Conservation (phyloP, 2,888 invertebrate genomes). For the Eupithecia insigniata region DNA sequence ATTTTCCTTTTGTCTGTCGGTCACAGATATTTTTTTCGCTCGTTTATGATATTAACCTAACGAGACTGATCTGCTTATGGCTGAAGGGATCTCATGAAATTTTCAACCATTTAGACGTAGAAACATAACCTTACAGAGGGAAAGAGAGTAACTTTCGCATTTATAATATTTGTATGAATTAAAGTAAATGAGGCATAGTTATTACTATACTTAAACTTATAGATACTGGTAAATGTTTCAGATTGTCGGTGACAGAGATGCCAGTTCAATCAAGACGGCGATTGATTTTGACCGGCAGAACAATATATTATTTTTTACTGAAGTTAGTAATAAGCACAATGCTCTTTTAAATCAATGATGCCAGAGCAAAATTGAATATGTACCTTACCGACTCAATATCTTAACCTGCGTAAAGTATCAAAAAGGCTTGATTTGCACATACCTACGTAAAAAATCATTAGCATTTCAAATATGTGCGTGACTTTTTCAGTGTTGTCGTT, state of each 20-base stretch:
- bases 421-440: neutral
- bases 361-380: neutral
- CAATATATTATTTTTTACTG: conserved; percentile 88
- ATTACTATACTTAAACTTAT: neutral
- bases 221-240: conserved; percentile 47
- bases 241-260: conserved; percentile 88
- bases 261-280: conserved; percentile 88
- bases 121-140: no score
- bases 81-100: neutral
- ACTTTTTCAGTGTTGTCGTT: neutral
- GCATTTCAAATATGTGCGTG: neutral
- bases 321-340: conserved; percentile 61
- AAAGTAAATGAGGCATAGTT: no score
- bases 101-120: neutral
- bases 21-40: neutral
- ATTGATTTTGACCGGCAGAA: conserved; percentile 86
- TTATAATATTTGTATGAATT: neutral
- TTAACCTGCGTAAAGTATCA: neutral
- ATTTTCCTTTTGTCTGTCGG: neutral
- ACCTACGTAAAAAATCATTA: neutral
- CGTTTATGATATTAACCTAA: neutral
- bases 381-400: neutral
- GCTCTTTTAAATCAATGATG: neutral
- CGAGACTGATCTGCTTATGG: neutral
- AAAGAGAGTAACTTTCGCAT: neutral